A percentile compares a stretch with the other conserved stretches of the same genome.
phyloP scores from a whole-genome alignment of 2,797 vertebrate species.

The Arvicola amphibius region DNA sequence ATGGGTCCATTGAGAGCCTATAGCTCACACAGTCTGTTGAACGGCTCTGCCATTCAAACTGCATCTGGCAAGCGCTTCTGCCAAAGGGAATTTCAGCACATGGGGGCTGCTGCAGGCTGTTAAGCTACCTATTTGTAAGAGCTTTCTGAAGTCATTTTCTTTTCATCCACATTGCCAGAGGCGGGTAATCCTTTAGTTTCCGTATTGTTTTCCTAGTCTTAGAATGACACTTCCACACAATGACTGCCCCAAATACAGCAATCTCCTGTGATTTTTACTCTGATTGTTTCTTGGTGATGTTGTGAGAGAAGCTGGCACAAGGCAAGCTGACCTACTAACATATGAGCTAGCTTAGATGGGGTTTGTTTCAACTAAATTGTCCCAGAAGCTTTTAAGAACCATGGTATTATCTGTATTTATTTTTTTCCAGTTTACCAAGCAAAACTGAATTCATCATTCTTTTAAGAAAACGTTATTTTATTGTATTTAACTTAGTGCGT shows the following conservation, averaged over 20 bases:
- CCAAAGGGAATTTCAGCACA: slow-evolving; percentile 59
- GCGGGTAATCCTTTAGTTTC: slow-evolving; percentile 50
- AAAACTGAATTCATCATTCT: neutral
- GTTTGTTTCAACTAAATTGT: neutral
- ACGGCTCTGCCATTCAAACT: slow-evolving; percentile 57
- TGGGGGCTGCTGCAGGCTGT: slow-evolving; percentile 42
- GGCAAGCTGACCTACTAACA: neutral
- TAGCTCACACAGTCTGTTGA: slow-evolving; percentile 28
- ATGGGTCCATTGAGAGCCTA: neutral
- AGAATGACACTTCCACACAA: neutral
- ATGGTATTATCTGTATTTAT: neutral
- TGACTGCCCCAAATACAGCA: neutral
- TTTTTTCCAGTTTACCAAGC: neutral
- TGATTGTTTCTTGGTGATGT: slow-evolving; percentile 7
- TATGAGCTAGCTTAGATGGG: neutral
- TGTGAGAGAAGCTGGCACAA: neutral
- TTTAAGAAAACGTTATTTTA: neutral
- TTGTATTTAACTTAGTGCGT: neutral
- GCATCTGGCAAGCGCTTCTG: slow-evolving; percentile 23
- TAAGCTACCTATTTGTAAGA: slow-evolving; percentile 60
- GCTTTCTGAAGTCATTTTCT: slow-evolving; percentile 64
- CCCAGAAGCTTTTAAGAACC: neutral
- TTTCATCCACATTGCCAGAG: slow-evolving; percentile 58
- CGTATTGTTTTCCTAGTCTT: slow-evolving; percentile 35
- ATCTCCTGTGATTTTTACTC: neutral